Base-by-base conservation (phyloP, 2,888 invertebrate genomes). In the Phyllotreta striolata region DNA sequence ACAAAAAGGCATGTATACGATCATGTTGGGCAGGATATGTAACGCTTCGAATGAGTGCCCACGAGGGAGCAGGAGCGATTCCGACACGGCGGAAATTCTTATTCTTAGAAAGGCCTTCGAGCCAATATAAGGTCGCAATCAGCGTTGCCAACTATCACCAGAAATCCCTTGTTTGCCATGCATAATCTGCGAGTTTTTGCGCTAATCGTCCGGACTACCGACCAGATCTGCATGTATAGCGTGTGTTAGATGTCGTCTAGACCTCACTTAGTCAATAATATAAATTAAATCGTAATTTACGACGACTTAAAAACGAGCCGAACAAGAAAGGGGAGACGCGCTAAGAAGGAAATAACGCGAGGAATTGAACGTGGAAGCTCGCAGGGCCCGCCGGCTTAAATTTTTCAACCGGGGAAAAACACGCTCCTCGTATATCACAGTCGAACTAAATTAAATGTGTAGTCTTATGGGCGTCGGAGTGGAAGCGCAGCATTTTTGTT, bases 41-140 rank as follows among this genome's bases (percentile, higher is more conserved):
- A 68, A 71, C 64, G 72, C 71, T 72, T 68, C 70, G 62, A 72
- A 62, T 69, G 73, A 68, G 66, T 70, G 72, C 62, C 63, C 72
- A 70, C 70, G 66, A 64, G 51, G 68, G 63, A 62, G 46, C 62
- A 63, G 66, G 55, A 64, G 57, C 65, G 41, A 63, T 69, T 70
- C 70, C 70, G 68, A 70, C 66, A 66, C 63, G 73, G 65, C 72
- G 74, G 74, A 74, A 72, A 73, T 68, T 70, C 70, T 70, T 73
- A 66, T 68, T 70, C 70, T 70, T 73, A 66, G 71, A 73, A 70
- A 68, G 69, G 68, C 67, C 66, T 71, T 66, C 56, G 59, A 63
- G 65, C 61, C 37, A 57, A 24, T 24, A 24, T 24, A 24, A 24
- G 24, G 24, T 24, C 24, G 24, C 24, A 4, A 24, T 24, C 24